phyloP scores from a whole-genome alignment of 2,113 vertebrate species.

The Solea senegalensis region DNA sequence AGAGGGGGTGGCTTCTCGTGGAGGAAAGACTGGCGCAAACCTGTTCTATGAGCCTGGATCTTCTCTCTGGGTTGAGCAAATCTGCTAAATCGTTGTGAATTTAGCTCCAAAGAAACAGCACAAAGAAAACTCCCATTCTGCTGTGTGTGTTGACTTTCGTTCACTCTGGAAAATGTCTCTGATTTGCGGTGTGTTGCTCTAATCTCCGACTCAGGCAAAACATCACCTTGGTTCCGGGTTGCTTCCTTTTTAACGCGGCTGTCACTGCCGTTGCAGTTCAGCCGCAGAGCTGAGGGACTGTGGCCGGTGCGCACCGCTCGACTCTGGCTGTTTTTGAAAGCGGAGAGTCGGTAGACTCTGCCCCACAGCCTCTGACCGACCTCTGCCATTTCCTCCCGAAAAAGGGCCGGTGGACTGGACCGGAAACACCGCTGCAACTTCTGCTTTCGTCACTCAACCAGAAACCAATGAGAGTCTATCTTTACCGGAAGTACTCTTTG shows the following conservation, averaged over 20 bases:
- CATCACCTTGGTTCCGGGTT: background rate
- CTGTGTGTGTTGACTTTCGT: conserved; percentile 1
- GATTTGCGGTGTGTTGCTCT: background rate
- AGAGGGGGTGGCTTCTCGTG: conserved; percentile 12
- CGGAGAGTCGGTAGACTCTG: conserved; percentile 38
- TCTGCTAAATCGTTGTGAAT: background rate
- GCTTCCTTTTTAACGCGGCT: background rate
- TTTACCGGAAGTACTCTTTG: conserved; percentile 42
- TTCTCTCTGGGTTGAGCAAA: background rate
- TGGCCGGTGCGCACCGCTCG: background rate
- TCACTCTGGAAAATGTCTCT: conserved; percentile 24
- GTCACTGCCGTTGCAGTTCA: background rate
- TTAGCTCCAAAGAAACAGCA: background rate
- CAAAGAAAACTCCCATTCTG: background rate
- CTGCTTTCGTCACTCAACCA: conserved; percentile 23
- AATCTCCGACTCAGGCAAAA: background rate
- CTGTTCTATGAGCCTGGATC: background rate
- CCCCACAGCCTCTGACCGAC: conserved; percentile 67
- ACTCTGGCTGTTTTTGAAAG: conserved; percentile 11
- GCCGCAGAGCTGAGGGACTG: conserved; percentile 2
- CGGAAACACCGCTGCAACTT: conserved; percentile 24
- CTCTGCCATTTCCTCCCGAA: conserved; percentile 75
- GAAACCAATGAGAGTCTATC: conserved; percentile 55
- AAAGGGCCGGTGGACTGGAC: background rate
- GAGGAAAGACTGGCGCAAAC: conserved; percentile 5